Percentiles rank a stretch among this genome's conserved stretches.
phyloP scores from a whole-genome alignment of 2,113 vertebrate species.

The Manacus vitellinus region DNA sequence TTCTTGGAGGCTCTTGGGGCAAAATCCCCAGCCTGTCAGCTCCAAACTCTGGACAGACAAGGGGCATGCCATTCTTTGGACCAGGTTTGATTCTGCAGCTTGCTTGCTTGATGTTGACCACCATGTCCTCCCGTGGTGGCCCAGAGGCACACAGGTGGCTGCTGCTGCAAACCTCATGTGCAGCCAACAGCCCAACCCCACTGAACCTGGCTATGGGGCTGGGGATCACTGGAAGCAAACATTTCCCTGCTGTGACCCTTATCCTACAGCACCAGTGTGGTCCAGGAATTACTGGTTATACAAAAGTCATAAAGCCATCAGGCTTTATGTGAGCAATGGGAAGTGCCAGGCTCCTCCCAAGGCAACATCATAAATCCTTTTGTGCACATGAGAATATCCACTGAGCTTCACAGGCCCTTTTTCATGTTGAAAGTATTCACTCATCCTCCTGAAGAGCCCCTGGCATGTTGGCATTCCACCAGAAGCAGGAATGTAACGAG shows the following conservation, averaged over 20 bases:
- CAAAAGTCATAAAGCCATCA: neutral
- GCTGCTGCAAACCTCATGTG: neutral
- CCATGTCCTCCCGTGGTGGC: rapidly evolving
- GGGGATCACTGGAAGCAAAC: neutral
- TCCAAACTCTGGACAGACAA: neutral
- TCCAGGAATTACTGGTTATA: neutral
- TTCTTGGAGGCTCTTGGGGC: neutral
- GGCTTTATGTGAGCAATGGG: neutral
- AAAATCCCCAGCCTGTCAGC: neutral
- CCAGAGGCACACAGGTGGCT: neutral
- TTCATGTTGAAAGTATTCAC: neutral
- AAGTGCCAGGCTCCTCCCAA: neutral
- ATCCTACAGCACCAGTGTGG: neutral
- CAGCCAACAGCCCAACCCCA: neutral
- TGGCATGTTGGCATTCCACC: neutral
- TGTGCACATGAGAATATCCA: neutral
- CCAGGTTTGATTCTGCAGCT: neutral
- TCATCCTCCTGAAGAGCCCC: neutral
- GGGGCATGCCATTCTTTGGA: neutral
- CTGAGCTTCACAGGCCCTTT: neutral
- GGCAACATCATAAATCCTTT: neutral
- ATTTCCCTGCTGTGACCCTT: neutral
- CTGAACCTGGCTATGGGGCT: neutral
- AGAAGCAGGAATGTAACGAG: neutral
- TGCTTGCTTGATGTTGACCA: neutral